Evolutionary conservation across 2,888 invertebrate species (phyloP).

Genomic region (Acrobasis consociella): DNA sequence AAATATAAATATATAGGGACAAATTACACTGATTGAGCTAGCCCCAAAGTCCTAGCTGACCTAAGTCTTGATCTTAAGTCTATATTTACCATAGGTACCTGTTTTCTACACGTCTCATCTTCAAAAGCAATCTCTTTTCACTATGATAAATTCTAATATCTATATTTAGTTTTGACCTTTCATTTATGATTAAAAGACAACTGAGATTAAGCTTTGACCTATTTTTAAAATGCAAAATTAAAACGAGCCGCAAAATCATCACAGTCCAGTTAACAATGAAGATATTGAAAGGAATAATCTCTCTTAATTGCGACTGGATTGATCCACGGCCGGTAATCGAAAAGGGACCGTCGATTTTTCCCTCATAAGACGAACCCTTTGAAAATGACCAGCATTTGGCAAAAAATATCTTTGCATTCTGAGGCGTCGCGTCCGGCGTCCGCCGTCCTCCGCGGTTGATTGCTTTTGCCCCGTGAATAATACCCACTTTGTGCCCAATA

Average conservation of each 20-base stretch:
- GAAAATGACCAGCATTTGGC: slow-evolving; percentile 73
- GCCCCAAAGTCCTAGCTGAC: too few species aligned
- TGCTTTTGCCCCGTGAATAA: slow-evolving; percentile 74
- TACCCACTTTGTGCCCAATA: slow-evolving; percentile 80
- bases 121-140: too few species aligned
- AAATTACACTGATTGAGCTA: too few species aligned
- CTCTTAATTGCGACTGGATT: slow-evolving; percentile 70
- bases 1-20: too few species aligned
- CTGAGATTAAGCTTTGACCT: neutral
- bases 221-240: slow-evolving; percentile 16
- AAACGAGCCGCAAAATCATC: slow-evolving; percentile 36
- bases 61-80: too few species aligned
- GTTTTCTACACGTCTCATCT: too few species aligned
- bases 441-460: slow-evolving; percentile 63
- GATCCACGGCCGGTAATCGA: slow-evolving; percentile 71
- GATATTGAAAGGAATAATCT: slow-evolving; percentile 56
- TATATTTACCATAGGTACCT: too few species aligned
- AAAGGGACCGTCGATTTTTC: slow-evolving; percentile 69
- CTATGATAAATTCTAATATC: too few species aligned
- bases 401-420: slow-evolving; percentile 81
- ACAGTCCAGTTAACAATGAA: slow-evolving; percentile 13
- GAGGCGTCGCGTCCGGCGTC: slow-evolving; percentile 69
- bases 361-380: slow-evolving; percentile 73
- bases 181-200: neutral
- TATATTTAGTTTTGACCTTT: too few species aligned